Evolutionary conservation across 2,888 invertebrate species (phyloP), one percentile per base, ranked within the genome.

Genomic region (Tryphoninae sp.): DNA sequence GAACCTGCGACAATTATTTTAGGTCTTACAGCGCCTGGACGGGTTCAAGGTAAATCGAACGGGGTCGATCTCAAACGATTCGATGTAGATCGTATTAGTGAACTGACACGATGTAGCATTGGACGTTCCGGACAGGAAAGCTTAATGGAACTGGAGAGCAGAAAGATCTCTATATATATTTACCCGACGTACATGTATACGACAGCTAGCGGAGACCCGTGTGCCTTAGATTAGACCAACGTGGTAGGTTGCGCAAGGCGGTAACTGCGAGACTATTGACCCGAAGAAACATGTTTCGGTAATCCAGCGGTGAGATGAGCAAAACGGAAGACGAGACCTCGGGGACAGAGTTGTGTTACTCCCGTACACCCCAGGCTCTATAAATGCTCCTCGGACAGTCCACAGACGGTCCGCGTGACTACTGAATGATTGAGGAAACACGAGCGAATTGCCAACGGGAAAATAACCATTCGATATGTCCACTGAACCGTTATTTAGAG

Each of bases 401-500:
- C 26, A 59, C 76, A 81, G 76, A 78, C 79, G 42, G 79, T 13
- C 40, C 40, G 49, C 33, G 49, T 40, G 19, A 49, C 80, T 59
- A 13, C 71, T 86, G 83, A 87, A 87, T 86, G 84, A 86, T 86
- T 81, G 86, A 87, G 83, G 84, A 85, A 85, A 85, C 76, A 77
- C 72, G 69, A 76, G 51, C 84, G 76, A 80, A 80, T 80, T 76
- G 69, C 74, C 71, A 75, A 77, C 79, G 55, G 73, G 81, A 84
- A 85, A 85, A 85, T 87, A 86, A 86, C 84, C 83, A 83, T 83
- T 84, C 76, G 65, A 45, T 80, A 79, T 72, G 40, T 45, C 45
- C 2, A 9, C 45, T 33, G 33, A 33, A 33, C 6, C 33, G 33
- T 33, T 33, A 33, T 33, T 33, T 33, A 6, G 33, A 26, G 51